A percentile compares a stretch with the other conserved stretches of the same genome.
Evolutionary conservation across 1,140 invertebrate species (phyloP).

Genomic region (Propsilocerus akamusi): DNA sequence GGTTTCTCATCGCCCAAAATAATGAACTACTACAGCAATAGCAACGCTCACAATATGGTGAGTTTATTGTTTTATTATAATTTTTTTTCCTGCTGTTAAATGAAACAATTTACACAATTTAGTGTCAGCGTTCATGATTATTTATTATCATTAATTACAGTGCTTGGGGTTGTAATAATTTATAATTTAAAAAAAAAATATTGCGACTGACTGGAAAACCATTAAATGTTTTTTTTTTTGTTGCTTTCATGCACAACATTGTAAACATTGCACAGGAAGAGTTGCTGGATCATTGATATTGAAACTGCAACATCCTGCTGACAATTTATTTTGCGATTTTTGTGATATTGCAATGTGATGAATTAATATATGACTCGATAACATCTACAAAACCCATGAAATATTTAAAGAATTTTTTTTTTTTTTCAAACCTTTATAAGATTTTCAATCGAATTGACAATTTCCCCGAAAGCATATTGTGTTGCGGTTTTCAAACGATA

Average conservation of each 20-base stretch:
- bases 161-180: background rate
- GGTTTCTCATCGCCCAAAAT: background rate
- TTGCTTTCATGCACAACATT: background rate
- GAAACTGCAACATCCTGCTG: background rate
- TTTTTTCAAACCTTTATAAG: too few species aligned
- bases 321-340: background rate
- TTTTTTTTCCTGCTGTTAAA: background rate
- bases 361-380: too few species aligned
- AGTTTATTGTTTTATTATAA: background rate
- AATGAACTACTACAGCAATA: too few species aligned
- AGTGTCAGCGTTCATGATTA: conserved; percentile 3
- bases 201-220: too few species aligned
- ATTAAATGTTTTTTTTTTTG: too few species aligned
- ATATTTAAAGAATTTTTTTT: too few species aligned
- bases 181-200: background rate
- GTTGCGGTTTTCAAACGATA: too few species aligned
- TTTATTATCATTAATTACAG: conserved; percentile 4
- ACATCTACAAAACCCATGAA: too few species aligned
- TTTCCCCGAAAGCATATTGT: too few species aligned
- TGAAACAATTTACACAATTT: conserved; percentile 1
- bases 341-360: too few species aligned
- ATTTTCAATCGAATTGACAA: too few species aligned
- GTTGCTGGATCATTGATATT: background rate
- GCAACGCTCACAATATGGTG: background rate
- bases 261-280: background rate